phyloP scores from a whole-genome alignment of 2,888 invertebrate species.

The Aethes cnicana region DNA sequence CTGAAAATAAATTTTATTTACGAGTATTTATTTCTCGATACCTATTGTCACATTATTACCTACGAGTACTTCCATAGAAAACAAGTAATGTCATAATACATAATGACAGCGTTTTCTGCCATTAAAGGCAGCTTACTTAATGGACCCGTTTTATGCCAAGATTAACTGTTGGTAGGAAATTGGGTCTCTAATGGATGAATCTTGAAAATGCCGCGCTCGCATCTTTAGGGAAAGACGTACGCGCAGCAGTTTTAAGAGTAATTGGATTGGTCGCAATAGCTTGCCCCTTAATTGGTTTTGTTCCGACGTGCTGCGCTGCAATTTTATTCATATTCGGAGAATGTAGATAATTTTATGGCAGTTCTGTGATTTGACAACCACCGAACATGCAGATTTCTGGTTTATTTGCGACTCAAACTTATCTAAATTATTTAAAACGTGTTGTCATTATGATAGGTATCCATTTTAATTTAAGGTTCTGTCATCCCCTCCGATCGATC shows the following conservation, averaged over 20 bases:
- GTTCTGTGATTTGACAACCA: too few species aligned
- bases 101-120: conserved; percentile 25
- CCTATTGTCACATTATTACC: too few species aligned
- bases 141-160: conserved; percentile 30
- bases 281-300: conserved; percentile 26
- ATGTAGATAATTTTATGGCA: background rate
- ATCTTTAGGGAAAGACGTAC: conserved; percentile 29
- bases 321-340: conserved; percentile 18
- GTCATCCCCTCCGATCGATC: too few species aligned
- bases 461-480: too few species aligned
- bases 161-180: conserved; percentile 32
- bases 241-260: conserved; percentile 30
- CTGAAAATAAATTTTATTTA: too few species aligned
- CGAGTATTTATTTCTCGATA: too few species aligned
- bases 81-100: conserved; percentile 23
- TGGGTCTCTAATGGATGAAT: conserved; percentile 32
- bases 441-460: too few species aligned
- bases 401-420: too few species aligned
- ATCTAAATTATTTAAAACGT: too few species aligned
- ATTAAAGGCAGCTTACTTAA: conserved; percentile 28
- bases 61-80: too few species aligned
- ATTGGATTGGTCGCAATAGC: conserved; percentile 30
- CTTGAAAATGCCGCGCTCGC: conserved; percentile 29
- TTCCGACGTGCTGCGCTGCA: conserved; percentile 20
- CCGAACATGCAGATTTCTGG: background rate